Evolutionary conservation across 37 sponge, comb jelly and placozoan species (phyloP).

Genomic region (Cliona cf. orientalis): DNA sequence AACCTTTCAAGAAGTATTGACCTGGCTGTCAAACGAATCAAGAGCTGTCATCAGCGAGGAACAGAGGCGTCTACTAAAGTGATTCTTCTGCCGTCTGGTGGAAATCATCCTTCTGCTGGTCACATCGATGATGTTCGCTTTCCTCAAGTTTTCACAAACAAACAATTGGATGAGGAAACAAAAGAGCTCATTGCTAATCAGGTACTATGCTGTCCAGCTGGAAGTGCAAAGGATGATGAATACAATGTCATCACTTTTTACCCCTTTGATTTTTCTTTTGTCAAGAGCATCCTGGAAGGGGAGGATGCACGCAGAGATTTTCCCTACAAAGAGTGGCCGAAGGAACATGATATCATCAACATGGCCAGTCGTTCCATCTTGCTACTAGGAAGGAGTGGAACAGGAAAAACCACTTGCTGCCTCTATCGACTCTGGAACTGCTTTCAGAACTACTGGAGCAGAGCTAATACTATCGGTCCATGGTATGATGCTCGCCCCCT

Average conservation of each 20-base stretch:
- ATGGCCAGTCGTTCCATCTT: conserved; percentile 47
- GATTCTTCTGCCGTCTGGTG: background rate
- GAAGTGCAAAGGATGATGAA: conserved; percentile 49
- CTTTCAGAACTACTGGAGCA: conserved; percentile 65
- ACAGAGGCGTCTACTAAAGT: background rate
- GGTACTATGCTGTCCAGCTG: conserved; percentile 23
- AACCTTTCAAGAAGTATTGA: conserved; percentile 42
- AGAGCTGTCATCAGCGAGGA: conserved; percentile 38
- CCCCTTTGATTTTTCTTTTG: conserved; percentile 36
- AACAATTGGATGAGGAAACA: background rate
- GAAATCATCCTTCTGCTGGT: background rate
- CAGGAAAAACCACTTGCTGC: conserved; percentile 90
- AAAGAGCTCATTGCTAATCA: background rate
- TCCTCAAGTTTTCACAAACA: conserved; percentile 8
- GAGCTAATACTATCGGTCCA: conserved; percentile 13
- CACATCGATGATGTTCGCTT: background rate
- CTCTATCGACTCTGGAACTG: conserved; percentile 77
- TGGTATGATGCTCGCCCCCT: conserved; percentile 12
- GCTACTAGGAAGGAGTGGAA: conserved; percentile 85
- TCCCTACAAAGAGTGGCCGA: conserved; percentile 65
- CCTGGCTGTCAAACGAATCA: conserved; percentile 26
- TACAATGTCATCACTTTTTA: conserved; percentile 71
- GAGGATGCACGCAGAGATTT: conserved; percentile 48
- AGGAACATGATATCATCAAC: conserved; percentile 81
- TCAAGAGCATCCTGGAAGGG: conserved; percentile 45